These are phyloP conservation scores for Sebastiscus albofasciatus DNA, from an alignment of 2,797 vertebrate genomes.

Conservation along the genomic window DNA sequence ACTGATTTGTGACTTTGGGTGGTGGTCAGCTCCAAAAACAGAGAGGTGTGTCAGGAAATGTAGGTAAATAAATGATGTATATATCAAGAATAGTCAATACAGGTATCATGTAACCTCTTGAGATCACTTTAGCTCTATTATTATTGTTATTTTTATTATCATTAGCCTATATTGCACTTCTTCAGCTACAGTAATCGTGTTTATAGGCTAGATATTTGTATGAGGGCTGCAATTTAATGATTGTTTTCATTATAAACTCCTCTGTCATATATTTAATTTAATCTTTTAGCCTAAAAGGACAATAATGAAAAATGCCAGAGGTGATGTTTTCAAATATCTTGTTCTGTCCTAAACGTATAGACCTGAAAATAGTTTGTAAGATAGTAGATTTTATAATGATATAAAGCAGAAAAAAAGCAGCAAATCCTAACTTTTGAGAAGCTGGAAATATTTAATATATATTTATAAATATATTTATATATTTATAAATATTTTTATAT, in stretches of 20 bases:
- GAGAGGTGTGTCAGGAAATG: background rate
- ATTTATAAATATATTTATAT: fast-evolving
- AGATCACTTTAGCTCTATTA: background rate
- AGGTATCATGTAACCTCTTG: background rate
- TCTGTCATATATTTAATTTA: background rate
- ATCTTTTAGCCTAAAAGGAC: background rate
- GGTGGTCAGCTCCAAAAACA: background rate
- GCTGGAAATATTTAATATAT: background rate
- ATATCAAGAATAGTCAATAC: background rate
- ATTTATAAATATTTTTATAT: too few species aligned
- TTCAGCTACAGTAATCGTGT: background rate
- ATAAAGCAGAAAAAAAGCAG: background rate
- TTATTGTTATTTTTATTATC: background rate
- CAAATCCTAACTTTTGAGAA: background rate
- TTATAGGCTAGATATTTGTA: background rate
- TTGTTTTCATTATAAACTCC: background rate
- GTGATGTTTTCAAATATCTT: background rate
- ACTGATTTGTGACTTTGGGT: background rate
- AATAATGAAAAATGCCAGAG: background rate
- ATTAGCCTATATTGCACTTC: background rate
- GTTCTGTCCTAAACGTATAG: background rate
- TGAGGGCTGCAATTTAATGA: background rate
- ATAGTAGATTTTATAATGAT: background rate
- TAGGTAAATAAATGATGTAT: background rate
- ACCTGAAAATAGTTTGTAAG: too few species aligned